phyloP scores from a whole-genome alignment of 2,113 vertebrate genomes.

The Quiscalus mexicanus region DNA sequence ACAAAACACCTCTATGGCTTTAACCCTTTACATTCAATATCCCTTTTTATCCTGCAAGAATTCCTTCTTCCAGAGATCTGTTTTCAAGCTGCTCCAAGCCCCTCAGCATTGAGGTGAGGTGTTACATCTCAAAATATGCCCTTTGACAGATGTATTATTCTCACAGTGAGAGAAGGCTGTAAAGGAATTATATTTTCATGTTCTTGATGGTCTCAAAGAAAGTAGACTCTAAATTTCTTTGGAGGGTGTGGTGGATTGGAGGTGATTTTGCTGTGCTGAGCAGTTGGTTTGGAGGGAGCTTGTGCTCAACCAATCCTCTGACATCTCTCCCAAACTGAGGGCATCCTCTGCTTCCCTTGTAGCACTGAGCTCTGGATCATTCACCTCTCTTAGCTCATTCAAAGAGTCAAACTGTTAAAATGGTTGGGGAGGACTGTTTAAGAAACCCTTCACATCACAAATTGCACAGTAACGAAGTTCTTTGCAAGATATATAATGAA shows the following conservation, averaged over 20 bases:
- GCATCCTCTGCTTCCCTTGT: background rate
- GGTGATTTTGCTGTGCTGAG: background rate
- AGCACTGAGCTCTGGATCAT: background rate
- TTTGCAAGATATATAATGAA: background rate
- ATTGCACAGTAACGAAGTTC: background rate
- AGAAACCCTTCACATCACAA: background rate
- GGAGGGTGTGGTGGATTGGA: background rate
- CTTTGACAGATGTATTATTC: background rate
- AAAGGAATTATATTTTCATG: background rate
- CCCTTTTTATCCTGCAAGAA: background rate
- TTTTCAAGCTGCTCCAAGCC: background rate
- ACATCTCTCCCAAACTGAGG: background rate
- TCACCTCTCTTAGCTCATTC: background rate
- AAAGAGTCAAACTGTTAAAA: constrained; percentile 26
- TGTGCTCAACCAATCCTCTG: background rate
- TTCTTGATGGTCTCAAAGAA: background rate
- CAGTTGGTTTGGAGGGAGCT: background rate
- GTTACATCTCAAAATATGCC: background rate
- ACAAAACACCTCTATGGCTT: background rate
- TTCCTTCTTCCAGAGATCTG: background rate
- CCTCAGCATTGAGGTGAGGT: background rate
- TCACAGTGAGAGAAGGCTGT: background rate
- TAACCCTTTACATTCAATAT: background rate
- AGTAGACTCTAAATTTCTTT: background rate
- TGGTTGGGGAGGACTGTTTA: background rate